Evolutionary conservation across 2,113 vertebrate species (phyloP).

Genomic region (Vulpes vulpes): DNA sequence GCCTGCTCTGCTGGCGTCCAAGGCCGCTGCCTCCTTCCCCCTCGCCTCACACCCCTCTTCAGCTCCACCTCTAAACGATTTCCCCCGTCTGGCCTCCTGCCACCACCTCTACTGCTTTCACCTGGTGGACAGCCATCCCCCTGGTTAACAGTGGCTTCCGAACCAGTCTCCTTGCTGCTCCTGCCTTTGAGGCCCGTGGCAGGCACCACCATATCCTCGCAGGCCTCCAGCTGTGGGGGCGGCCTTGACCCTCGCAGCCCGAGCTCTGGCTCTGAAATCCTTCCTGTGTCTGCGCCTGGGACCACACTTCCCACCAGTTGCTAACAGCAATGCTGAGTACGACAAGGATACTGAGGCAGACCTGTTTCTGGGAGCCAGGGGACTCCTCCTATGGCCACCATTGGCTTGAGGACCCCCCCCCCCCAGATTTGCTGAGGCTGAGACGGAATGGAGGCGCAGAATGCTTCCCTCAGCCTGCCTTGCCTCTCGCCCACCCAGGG

Average conservation of each 20-base stretch:
- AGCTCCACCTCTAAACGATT: neutral
- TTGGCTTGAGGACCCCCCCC: fast-evolving
- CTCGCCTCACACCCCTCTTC: no score
- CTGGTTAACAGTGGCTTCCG: neutral
- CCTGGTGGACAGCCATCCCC: neutral
- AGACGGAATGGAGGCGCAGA: fast-evolving
- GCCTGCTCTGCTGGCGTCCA: fast-evolving
- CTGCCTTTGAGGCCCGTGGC: fast-evolving
- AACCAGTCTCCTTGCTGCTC: no score
- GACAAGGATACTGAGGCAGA: neutral
- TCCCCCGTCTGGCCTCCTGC: fast-evolving
- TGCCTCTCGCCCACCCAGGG: neutral
- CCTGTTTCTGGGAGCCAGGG: neutral
- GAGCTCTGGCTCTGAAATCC: neutral
- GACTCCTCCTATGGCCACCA: neutral
- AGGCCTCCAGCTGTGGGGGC: fast-evolving
- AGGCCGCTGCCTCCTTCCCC: no score
- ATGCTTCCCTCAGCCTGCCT: neutral
- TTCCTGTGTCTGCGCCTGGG: neutral
- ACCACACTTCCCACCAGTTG: neutral
- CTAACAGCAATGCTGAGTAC: neutral
- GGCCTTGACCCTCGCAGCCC: fast-evolving
- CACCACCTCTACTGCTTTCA: fast-evolving
- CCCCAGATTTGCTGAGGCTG: fast-evolving
- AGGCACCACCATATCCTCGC: fast-evolving